phyloP scores from a whole-genome alignment of 2,113 vertebrate genomes.

The Hippocampus mohnikei region DNA sequence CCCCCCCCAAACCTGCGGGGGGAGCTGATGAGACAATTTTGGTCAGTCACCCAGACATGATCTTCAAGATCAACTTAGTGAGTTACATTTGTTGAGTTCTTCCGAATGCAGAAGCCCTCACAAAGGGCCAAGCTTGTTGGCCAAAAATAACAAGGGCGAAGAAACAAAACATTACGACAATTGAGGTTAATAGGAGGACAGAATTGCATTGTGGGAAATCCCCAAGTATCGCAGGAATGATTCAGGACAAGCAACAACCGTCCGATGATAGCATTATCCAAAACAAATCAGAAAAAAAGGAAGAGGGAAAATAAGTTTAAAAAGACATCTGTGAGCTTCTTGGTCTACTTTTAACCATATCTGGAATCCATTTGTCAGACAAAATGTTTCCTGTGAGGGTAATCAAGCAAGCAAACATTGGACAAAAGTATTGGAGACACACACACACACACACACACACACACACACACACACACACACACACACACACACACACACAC shows the following conservation, averaged over 20 bases:
- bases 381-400: neutral
- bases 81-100: neutral
- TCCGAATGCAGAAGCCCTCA: neutral
- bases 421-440: neutral
- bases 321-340: neutral
- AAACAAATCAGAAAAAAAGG: neutral
- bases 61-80: neutral
- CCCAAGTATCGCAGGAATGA: neutral
- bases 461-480: too few relatives aligned
- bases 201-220: slow-evolving; percentile 1
- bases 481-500: too few relatives aligned
- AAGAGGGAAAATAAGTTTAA: neutral
- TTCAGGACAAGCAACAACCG: neutral
- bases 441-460: too few relatives aligned
- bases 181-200: neutral
- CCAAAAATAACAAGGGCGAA: neutral
- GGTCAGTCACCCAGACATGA: neutral
- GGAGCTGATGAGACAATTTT: neutral
- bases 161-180: neutral
- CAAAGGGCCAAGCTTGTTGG: neutral
- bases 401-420: neutral
- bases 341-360: neutral
- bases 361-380: too few relatives aligned
- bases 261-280: neutral
- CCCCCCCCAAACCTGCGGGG: too few relatives aligned